These are phyloP conservation scores for Melanocharis versteri DNA, from an alignment of 2,113 vertebrate species.

Conservation along the genomic window DNA sequence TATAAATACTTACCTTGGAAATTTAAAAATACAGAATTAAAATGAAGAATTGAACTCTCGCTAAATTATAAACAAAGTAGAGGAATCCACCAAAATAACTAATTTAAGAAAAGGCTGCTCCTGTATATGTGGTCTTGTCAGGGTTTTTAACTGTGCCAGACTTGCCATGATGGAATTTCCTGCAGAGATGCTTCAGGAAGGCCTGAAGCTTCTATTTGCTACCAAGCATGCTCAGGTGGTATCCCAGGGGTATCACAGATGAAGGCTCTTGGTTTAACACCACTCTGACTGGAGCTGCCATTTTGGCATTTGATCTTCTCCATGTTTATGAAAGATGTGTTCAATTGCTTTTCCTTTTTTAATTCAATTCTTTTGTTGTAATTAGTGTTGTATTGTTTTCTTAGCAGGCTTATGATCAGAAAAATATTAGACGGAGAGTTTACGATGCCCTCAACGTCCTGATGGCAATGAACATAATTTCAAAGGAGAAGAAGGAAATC, in stretches of 20 bases:
- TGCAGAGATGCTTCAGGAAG: not conserved
- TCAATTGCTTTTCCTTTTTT: not conserved
- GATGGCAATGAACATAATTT: slow-evolving; percentile 92
- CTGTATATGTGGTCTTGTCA: not conserved
- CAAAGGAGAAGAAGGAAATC: slow-evolving; percentile 89
- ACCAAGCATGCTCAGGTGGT: not conserved
- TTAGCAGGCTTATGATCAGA: slow-evolving; percentile 88
- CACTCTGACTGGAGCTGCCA: not conserved
- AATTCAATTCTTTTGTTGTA: not conserved
- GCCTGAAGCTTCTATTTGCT: not conserved
- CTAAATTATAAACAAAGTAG: not conserved
- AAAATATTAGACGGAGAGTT: slow-evolving; percentile 86
- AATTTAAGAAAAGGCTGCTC: not conserved
- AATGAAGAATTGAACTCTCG: not conserved
- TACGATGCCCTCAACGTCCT: slow-evolving; percentile 88
- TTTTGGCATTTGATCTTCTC: not conserved
- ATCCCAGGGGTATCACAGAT: not conserved
- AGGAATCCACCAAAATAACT: not conserved
- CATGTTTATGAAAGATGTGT: not conserved
- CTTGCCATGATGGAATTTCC: not conserved
- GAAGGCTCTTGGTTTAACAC: not conserved
- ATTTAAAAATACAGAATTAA: not conserved
- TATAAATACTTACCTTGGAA: not conserved
- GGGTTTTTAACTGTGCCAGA: not conserved
- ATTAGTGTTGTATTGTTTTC: not conserved